Evolutionary conservation across 1,140 invertebrate genomes (phyloP).

Genomic region (Mya arenaria): DNA sequence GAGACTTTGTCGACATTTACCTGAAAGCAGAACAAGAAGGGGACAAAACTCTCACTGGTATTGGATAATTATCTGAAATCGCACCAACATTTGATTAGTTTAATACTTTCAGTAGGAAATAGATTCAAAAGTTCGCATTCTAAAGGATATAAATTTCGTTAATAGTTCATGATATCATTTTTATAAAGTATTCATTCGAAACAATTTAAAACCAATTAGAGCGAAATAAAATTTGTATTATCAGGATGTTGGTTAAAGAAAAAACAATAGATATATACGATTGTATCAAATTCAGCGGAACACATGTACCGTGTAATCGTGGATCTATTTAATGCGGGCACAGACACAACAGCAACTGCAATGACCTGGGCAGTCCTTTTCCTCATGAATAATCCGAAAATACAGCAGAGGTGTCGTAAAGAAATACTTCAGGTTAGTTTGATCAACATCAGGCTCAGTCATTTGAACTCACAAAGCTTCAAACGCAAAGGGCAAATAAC

Average conservation of each 20-base stretch:
- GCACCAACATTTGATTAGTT: too few species aligned
- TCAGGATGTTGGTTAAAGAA: background rate
- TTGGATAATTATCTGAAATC: too few species aligned
- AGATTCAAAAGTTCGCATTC: too few species aligned
- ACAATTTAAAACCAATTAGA: too few species aligned
- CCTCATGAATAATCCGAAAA: conserved; percentile 88
- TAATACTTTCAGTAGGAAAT: background rate
- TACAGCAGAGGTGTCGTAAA: conserved; percentile 90
- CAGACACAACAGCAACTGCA: conserved; percentile 93
- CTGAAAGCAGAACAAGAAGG: conserved; percentile 46
- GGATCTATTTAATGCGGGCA: conserved; percentile 94
- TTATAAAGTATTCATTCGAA: too few species aligned
- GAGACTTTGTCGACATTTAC: conserved; percentile 71
- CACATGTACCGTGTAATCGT: conserved; percentile 67
- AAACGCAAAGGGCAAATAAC: background rate
- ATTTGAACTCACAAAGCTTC: background rate
- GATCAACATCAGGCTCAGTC: background rate
- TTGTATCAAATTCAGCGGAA: conserved; percentile 58
- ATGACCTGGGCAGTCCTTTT: conserved; percentile 91
- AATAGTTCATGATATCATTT: too few species aligned
- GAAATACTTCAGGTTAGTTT: conserved; percentile 86
- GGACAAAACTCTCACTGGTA: conserved; percentile 2
- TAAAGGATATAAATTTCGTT: too few species aligned
- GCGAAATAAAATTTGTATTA: too few species aligned
- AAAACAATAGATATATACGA: background rate